phyloP scores from a whole-genome alignment of 1,140 invertebrate species.

The Papilio polyxenes region DNA sequence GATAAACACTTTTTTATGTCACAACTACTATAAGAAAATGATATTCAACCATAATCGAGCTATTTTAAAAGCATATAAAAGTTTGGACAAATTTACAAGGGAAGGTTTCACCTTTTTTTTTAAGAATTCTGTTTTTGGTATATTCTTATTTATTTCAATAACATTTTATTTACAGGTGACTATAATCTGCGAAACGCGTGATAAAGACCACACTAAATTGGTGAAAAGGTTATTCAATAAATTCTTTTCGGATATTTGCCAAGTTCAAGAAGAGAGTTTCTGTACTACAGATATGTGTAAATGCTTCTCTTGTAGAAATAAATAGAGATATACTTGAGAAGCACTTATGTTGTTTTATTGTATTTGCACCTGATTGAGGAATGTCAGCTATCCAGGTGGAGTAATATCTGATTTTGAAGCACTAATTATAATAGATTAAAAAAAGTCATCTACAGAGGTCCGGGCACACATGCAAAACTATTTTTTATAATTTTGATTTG shows the following conservation, averaged over 20 bases:
- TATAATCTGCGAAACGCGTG: conserved; percentile 45
- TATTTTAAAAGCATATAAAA: neutral
- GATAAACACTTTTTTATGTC: neutral
- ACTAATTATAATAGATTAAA: neutral
- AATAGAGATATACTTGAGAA: neutral
- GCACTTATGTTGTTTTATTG: neutral
- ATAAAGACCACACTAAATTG: conserved; percentile 44
- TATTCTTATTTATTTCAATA: neutral
- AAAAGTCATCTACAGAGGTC: neutral
- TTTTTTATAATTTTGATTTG: neutral
- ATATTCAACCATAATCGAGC: neutral
- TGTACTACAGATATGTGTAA: conserved; percentile 44
- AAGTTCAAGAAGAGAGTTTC: conserved; percentile 48
- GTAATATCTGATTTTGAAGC: neutral
- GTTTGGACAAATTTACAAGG: neutral
- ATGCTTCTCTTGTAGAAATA: conserved; percentile 22
- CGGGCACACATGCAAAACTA: neutral
- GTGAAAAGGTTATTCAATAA: conserved; percentile 49
- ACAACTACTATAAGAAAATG: neutral
- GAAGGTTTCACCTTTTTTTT: neutral
- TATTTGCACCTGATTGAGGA: too few species aligned
- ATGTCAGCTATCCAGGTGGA: neutral
- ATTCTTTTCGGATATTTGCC: conserved; percentile 48
- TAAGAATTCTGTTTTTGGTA: neutral
- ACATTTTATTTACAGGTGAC: conserved; percentile 42